Percentiles rank a stretch among this genome's conserved stretches.
Conservation (phyloP, 2,797 vertebrate species). For the Myotis planiceps region DNA sequence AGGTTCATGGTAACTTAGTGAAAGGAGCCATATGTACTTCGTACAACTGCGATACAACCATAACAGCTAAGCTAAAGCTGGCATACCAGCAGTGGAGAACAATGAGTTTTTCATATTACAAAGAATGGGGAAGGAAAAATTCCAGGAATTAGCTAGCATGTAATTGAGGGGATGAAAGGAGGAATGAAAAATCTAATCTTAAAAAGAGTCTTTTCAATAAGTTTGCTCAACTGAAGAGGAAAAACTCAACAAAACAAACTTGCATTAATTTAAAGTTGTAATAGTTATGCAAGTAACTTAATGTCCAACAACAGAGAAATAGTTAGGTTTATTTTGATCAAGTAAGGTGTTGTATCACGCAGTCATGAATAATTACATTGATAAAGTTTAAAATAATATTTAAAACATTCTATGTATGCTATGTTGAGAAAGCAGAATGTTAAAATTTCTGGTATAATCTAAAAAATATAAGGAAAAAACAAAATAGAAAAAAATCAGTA, state of each 20-base stretch:
- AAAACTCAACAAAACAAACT: background rate
- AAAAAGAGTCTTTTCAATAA: slow-evolving; percentile 16
- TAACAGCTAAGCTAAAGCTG: background rate
- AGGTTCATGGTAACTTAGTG: background rate
- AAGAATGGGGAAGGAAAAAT: background rate
- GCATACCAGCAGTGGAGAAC: background rate
- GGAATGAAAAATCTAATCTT: background rate
- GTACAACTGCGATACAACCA: background rate
- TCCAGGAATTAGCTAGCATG: background rate
- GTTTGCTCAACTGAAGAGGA: background rate
- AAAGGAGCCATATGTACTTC: background rate
- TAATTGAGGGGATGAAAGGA: background rate
- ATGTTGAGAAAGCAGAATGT: background rate
- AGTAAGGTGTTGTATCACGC: background rate
- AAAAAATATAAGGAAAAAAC: background rate
- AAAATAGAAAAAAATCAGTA: background rate
- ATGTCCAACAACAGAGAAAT: background rate
- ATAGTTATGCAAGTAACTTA: background rate
- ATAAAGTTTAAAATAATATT: slow-evolving; percentile 11
- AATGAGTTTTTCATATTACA: background rate
- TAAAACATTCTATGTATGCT: background rate
- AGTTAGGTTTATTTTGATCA: background rate
- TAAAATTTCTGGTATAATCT: background rate
- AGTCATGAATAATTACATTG: background rate
- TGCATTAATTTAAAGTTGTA: background rate